Conservation (phyloP, 1,140 invertebrate species). For the Hyphantria cunea region DNA sequence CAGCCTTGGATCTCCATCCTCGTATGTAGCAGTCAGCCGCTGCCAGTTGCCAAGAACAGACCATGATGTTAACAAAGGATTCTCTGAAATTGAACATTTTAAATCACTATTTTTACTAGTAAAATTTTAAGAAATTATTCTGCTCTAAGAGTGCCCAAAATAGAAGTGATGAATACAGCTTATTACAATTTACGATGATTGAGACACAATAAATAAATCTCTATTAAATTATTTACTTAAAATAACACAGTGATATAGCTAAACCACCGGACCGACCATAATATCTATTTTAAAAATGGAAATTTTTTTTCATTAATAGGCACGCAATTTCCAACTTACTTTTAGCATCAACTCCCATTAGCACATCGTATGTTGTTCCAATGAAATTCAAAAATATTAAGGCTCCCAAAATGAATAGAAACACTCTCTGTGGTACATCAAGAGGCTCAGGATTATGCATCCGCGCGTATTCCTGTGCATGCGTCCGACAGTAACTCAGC, state of each 20-base stretch:
- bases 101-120: too few species aligned
- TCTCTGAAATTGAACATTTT: slow-evolving; percentile 10
- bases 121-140: too few species aligned
- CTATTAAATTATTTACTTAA: too few species aligned
- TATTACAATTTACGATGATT: too few species aligned
- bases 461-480: slow-evolving; percentile 17
- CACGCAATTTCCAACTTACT: slow-evolving; percentile 37
- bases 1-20: slow-evolving; percentile 49
- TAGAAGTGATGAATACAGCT: too few species aligned
- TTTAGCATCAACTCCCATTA: slow-evolving; percentile 30
- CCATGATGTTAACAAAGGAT: slow-evolving; percentile 36
- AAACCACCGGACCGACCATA: too few species aligned
- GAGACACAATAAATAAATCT: too few species aligned
- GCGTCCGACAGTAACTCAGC: slow-evolving; percentile 35
- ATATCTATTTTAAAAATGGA: too few species aligned
- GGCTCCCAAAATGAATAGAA: slow-evolving; percentile 31
- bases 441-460: slow-evolving; percentile 13
- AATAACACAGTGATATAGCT: too few species aligned
- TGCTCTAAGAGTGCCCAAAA: too few species aligned
- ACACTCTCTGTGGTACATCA: slow-evolving; percentile 34
- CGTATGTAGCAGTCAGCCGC: slow-evolving; percentile 40
- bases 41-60: slow-evolving; percentile 51
- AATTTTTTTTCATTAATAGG: too few species aligned
- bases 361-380: slow-evolving; percentile 49
- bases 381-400: slow-evolving; percentile 45